Base-by-base conservation (phyloP, 2,888 invertebrate genomes). In the Pristionchus exspectatus region DNA sequence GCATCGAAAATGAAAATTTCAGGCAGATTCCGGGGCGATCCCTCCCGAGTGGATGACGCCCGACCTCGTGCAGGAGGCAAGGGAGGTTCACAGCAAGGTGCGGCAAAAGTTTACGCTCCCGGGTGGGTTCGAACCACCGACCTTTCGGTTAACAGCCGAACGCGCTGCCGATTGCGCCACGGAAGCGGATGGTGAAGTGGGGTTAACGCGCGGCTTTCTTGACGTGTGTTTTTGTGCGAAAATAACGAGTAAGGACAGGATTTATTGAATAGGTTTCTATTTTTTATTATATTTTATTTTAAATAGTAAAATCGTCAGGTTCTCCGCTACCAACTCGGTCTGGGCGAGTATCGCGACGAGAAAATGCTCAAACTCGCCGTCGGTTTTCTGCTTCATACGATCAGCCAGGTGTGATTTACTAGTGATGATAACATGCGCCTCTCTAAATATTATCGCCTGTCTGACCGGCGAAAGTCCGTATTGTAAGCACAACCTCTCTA, bases 101-200 rank as follows among this genome's bases (percentile, higher is more conserved):
- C 44, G 10, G n/a, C 27, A 27, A 27, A 69, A 69, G 24, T 12
- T 4, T 59, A 86, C 86, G 63, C 86, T 86, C 86, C 86, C 86
- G 63, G 86, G 91, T 91, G 93, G 93, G 93, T 92, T 94, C 91
- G 93, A 94, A 94, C 93, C 94, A 93, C 92, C 93, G 93, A 94
- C 93, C 94, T 94, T 93, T 93, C 93, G 92, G 93, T 93, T 94
- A 93, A 93, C 93, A 93, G 93, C 93, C 93, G 93, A 94, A 94
- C 94, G 93, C 93, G 93, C 93, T 93, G 91, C 91, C 92, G 90
- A 91, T 91, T 92, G 90, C 91, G 92, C 91, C 92, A 91, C 91
- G 91, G 91, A 92, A 91, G 91, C 91, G 72, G 69, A 50, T 33
- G 33, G 0, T 21, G 56, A 21, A 3, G 18, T 0, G 5, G 18